phyloP scores from a whole-genome alignment of 2,113 vertebrate species.

The Brachyhypopomus gauderio region DNA sequence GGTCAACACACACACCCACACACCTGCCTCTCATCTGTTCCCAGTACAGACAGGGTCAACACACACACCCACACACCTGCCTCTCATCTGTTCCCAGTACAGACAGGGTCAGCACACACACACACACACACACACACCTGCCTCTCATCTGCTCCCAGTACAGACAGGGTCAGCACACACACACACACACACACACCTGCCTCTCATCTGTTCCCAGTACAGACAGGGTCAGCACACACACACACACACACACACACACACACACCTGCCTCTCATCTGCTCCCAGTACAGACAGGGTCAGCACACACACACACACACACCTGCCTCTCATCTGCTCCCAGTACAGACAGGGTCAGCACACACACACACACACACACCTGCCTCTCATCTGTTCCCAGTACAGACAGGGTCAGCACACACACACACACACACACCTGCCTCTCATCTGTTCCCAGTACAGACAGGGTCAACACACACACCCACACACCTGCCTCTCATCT shows the following conservation, averaged over 20 bases:
- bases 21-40: constrained; percentile 90
- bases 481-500: constrained; percentile 91
- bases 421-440: constrained; percentile 84
- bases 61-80: constrained; percentile 81
- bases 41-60: constrained; percentile 91
- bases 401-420: constrained; percentile 81
- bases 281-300: constrained; percentile 93
- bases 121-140: constrained; percentile 85
- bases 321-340: constrained; percentile 89
- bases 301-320: constrained; percentile 78
- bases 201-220: constrained; percentile 90
- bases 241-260: too few relatives aligned
- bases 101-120: constrained; percentile 81
- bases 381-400: constrained; percentile 90
- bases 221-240: constrained; percentile 81
- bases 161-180: constrained; percentile 81
- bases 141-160: constrained; percentile 90
- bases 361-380: constrained; percentile 82
- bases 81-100: constrained; percentile 90
- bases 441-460: constrained; percentile 92
- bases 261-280: constrained; percentile 90
- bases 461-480: constrained; percentile 77
- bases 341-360: constrained; percentile 87
- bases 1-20: constrained; percentile 78
- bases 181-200: constrained; percentile 84